Conservation (phyloP, 2,113 vertebrate species). For the Lates calcarifer region DNA sequence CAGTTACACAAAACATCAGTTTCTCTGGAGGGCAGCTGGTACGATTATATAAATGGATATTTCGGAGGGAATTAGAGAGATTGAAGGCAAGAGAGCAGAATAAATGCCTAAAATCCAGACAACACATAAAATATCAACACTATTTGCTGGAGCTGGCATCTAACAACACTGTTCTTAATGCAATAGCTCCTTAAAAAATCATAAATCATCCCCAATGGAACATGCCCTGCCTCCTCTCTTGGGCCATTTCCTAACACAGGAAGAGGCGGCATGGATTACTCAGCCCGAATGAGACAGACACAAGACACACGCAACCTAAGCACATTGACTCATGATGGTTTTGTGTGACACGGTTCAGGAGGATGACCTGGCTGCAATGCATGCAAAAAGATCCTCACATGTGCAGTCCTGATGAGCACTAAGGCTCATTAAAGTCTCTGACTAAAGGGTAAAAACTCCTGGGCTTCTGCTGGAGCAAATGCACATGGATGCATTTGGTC, state of each 20-base stretch:
- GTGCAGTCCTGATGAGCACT: conserved; percentile 10
- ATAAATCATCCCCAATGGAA: conserved; percentile 65
- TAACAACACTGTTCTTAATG: conserved; percentile 31
- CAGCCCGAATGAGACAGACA: conserved; percentile 62
- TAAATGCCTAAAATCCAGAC: conserved; percentile 36
- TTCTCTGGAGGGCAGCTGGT: conserved; percentile 3
- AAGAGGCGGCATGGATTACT: conserved; percentile 72
- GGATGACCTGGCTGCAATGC: conserved; percentile 12
- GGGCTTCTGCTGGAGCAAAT: background rate
- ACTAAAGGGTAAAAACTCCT: background rate
- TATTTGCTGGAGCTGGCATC: conserved; percentile 41
- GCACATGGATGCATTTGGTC: background rate
- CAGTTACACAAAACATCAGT: background rate
- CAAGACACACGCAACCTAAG: conserved; percentile 25
- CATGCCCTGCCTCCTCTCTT: conserved; percentile 50
- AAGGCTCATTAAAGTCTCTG: background rate
- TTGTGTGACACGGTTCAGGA: conserved; percentile 13
- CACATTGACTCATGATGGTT: conserved; percentile 57
- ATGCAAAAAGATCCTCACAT: conserved; percentile 4
- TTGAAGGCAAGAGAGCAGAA: conserved; percentile 11
- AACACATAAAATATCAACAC: conserved; percentile 33
- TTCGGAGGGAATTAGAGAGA: conserved; percentile 30
- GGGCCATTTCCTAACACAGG: conserved; percentile 68
- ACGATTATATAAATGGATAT: conserved; percentile 10
- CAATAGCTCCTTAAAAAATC: conserved; percentile 47